These are phyloP conservation scores for Ceuthmochares aereus DNA, from an alignment of 2,113 vertebrate species.

Conservation along the genomic window DNA sequence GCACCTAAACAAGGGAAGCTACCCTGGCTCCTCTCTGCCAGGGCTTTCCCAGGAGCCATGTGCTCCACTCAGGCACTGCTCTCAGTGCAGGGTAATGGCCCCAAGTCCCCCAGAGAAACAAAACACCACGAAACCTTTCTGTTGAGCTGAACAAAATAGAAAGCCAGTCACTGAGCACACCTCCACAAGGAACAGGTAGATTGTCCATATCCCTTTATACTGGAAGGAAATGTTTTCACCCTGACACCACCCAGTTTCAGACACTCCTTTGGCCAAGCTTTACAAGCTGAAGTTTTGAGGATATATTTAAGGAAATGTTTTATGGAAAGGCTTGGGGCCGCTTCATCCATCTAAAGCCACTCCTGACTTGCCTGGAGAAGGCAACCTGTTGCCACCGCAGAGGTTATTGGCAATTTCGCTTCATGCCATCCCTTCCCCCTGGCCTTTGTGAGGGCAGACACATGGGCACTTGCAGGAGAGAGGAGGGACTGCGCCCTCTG, in stretches of 20 bases:
- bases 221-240: neutral
- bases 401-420: neutral
- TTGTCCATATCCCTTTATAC: neutral
- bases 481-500: neutral
- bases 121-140: neutral
- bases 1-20: neutral
- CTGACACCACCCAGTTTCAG: fast-evolving
- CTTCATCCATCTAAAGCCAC: neutral
- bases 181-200: fast-evolving
- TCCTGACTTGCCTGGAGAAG: neutral
- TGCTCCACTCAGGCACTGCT: neutral
- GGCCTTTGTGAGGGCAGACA: fast-evolving
- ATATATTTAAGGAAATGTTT: neutral
- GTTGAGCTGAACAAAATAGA: neutral
- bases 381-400: neutral
- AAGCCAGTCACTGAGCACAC: neutral
- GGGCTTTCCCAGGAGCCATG: neutral
- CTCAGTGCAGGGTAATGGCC: fast-evolving
- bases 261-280: neutral
- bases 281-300: neutral
- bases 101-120: neutral
- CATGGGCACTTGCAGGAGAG: neutral
- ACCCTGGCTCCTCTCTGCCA: neutral
- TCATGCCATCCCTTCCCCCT: neutral
- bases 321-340: neutral